A percentile compares a stretch with the other conserved stretches of the same genome.
Conservation (phyloP, 2,797 vertebrate genomes). For the Channallabes apus region DNA sequence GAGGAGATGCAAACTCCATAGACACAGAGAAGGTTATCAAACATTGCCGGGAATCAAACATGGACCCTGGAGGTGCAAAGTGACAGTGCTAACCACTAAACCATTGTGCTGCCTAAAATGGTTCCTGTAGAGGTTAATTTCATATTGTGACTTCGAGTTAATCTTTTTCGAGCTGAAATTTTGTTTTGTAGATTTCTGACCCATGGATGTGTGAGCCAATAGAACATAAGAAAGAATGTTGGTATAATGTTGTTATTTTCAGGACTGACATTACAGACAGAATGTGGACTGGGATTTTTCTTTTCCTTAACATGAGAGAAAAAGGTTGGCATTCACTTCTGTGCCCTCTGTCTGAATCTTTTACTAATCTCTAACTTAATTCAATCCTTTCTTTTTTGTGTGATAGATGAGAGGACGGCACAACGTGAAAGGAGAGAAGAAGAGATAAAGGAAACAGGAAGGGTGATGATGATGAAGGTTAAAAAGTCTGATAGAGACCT, state of each 20-base stretch:
- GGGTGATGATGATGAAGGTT: slow-evolving; percentile 70
- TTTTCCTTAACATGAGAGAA: slow-evolving; percentile 13
- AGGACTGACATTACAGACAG: background rate
- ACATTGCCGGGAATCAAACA: too few relatives aligned
- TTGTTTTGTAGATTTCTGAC: background rate
- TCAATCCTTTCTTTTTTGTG: slow-evolving; percentile 47
- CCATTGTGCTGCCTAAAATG: background rate
- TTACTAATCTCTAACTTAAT: slow-evolving; percentile 62
- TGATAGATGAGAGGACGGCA: slow-evolving; percentile 20
- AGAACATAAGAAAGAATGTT: background rate
- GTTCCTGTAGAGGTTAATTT: background rate
- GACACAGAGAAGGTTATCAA: too few relatives aligned
- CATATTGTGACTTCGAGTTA: background rate
- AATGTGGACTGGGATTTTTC: background rate
- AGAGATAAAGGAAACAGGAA: slow-evolving; percentile 46
- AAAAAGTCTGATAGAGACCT: slow-evolving; percentile 68
- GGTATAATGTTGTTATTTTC: background rate
- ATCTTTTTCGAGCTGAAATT: background rate
- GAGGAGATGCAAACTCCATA: too few relatives aligned
- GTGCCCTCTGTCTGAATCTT: slow-evolving; percentile 36
- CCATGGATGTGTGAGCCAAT: background rate
- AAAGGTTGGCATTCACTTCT: background rate
- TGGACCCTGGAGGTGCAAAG: too few relatives aligned
- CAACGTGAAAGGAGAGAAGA: slow-evolving; percentile 5
- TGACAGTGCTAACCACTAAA: too few relatives aligned